Evolutionary conservation across 2,888 invertebrate species (phyloP), one percentile per base, ranked within the genome.

Genomic region (Caenorhabditis doughertyi): DNA sequence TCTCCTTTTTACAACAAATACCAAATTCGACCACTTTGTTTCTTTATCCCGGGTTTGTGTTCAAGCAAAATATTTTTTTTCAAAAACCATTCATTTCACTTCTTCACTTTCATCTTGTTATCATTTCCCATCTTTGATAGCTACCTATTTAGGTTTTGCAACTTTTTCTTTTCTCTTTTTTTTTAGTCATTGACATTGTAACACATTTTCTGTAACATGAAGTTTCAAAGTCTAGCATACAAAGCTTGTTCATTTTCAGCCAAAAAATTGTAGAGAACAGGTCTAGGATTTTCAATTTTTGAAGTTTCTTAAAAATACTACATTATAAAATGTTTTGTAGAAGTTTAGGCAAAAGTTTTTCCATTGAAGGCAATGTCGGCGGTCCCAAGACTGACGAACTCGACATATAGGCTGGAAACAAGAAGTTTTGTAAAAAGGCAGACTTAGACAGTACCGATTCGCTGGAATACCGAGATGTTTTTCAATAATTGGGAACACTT

Each of bases 281-380:
- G n/a, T n/a, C n/a, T n/a, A n/a, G n/a, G n/a, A n/a, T n/a, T n/a
- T n/a, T n/a, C n/a, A n/a, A n/a, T n/a, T n/a, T n/a, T n/a, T n/a
- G n/a, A n/a, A n/a, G n/a, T n/a, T n/a, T n/a, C n/a, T n/a, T n/a
- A n/a, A n/a, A n/a, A n/a, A n/a, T n/a, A n/a, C n/a, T n/a, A n/a
- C n/a, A n/a, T n/a, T n/a, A n/a, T n/a, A n/a, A n/a, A n/a, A n/a
- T n/a, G n/a, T n/a, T n/a, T n/a, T n/a, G n/a, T n/a, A 42, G 9
- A 16, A 16, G 16, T 3, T 83, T 73, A 87, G 42, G 83, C 84
- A 42, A 87, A 87, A 13, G 89, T 89, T 9, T 79, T 44, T 32
- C 89, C 89, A 39, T 79, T 73, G 80, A 80, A 83, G 1, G 88
- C 84, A 7, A 89, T 81, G 47, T 86, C 85, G 44, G 77, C 47